Conservation (phyloP, 2,113 vertebrate species). For the Puffinus mauretanicus region DNA sequence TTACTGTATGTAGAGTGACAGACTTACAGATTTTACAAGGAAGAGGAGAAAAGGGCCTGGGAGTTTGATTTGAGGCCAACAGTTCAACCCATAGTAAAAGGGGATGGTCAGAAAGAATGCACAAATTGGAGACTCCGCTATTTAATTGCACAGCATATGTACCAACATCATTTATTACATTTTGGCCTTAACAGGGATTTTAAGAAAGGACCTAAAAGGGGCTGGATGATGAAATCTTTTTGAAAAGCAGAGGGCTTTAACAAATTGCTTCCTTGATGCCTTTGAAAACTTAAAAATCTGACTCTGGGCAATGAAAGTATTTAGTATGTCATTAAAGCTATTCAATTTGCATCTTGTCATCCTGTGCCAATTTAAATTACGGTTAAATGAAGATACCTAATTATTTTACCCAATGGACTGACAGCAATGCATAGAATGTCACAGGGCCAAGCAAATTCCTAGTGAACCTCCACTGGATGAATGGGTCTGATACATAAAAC, state of each 20-base stretch:
- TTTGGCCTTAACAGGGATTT: not conserved
- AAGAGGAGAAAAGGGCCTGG: not conserved
- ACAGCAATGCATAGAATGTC: not conserved
- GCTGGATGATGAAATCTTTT: not conserved
- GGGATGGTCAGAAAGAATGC: conserved; percentile 11
- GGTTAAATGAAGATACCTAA: not conserved
- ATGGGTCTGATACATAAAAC: not conserved
- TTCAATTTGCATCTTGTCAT: not conserved
- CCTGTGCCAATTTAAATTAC: not conserved
- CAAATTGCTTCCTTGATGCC: not conserved
- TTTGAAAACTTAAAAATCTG: not conserved
- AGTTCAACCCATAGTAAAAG: not conserved
- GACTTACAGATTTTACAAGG: conserved; percentile 9
- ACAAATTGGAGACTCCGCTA: not conserved
- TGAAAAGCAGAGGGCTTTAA: not conserved
- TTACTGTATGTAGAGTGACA: not conserved
- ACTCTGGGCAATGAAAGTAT: not conserved
- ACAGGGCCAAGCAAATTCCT: not conserved
- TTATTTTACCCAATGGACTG: not conserved
- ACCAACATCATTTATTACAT: not conserved
- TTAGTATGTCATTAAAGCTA: not conserved
- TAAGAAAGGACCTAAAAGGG: not conserved
- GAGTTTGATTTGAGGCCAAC: conserved; percentile 37
- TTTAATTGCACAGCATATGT: not conserved
- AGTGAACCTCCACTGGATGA: not conserved